Evolutionary conservation across 2,888 invertebrate species (phyloP), one percentile per base, ranked within the genome.

Genomic region (Pomacea canaliculata): DNA sequence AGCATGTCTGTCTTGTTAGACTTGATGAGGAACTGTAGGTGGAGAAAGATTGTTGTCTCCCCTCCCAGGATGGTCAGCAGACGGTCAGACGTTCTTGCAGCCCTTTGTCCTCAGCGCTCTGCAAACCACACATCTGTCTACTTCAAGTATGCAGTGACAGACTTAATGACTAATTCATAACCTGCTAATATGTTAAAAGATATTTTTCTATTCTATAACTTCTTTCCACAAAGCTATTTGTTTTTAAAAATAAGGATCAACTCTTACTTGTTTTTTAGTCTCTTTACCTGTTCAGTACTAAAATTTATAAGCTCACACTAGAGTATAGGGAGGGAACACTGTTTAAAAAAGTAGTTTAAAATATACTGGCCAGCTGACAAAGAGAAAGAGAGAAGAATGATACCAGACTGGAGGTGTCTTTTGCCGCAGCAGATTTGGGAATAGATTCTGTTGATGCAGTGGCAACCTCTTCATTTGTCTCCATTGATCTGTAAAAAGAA

Each of bases 1-100:
- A 98, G 94, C 93, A 98, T 94, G 92, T 99, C 99, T 8, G 98
- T 97, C 91, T 98, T 97, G 92, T 99, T 99, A 86, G 98, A 98
- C 81, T 98, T 94, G 85, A 99, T 99, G 78, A 99, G 93, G 91
- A 99, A 99, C 91, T 99, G 99, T 81, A 99, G 92, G 91, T 99
- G 97, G 76, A 98, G 93, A 83, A 96, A 97, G 88, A 99, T 99
- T 0, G 98, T 96, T n/a, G 97, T 94, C 91, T 98, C 97, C 60
- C 99, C 99, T 75, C 96, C 95, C 56, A 99, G 92, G 87, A 99
- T 99, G 37, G 95, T 95, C 78, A 96, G 95, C 60, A 99, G 91
- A 87, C 97, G 96, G 96, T 96, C 80, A 98, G 94, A 81, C 96
- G 94, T 80, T 94, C 88, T 80, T 97, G 97, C 86, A 96, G 95